These are phyloP conservation scores for Orthosia incerta DNA, from an alignment of 2,888 invertebrate species.

Conservation along the genomic window DNA sequence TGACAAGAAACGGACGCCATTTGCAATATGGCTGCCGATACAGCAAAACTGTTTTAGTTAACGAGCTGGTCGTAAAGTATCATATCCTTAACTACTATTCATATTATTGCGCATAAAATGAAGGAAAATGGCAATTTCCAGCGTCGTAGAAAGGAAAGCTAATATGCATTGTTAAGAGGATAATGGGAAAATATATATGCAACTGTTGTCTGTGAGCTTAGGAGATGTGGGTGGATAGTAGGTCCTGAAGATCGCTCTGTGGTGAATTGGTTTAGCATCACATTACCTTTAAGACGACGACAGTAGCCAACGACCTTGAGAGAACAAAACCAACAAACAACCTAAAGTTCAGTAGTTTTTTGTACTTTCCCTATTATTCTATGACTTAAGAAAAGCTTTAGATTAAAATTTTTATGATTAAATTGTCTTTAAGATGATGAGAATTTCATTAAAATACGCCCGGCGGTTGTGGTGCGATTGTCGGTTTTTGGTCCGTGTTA, in stretches of 20 bases:
- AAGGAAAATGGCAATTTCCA: constrained; percentile 23
- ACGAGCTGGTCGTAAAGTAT: constrained; percentile 36
- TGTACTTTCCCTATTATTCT: too few species aligned
- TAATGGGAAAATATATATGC: not conserved
- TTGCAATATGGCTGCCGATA: constrained; percentile 33
- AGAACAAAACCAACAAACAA: too few species aligned
- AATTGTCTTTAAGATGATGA: too few species aligned
- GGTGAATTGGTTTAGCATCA: not conserved
- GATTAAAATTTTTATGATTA: too few species aligned
- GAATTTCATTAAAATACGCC: too few species aligned
- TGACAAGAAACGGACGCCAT: constrained; percentile 53
- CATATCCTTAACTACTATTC: constrained; percentile 27
- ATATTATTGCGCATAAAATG: constrained; percentile 12
- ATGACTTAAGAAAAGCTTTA: too few species aligned
- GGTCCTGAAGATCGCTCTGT: not conserved
- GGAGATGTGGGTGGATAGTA: not conserved
- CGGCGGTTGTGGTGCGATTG: too few species aligned
- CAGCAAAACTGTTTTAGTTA: constrained; percentile 43
- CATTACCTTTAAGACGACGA: too few species aligned
- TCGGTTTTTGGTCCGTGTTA: too few species aligned
- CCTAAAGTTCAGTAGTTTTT: too few species aligned
- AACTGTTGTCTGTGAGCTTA: not conserved
- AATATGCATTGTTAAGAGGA: not conserved
- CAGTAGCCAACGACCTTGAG: too few species aligned
- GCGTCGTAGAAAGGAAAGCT: constrained; percentile 5